Evolutionary conservation across 2,797 vertebrate genomes (phyloP), one percentile per base, ranked within the genome.

Genomic region (Schizopygopsis pylzovi): DNA sequence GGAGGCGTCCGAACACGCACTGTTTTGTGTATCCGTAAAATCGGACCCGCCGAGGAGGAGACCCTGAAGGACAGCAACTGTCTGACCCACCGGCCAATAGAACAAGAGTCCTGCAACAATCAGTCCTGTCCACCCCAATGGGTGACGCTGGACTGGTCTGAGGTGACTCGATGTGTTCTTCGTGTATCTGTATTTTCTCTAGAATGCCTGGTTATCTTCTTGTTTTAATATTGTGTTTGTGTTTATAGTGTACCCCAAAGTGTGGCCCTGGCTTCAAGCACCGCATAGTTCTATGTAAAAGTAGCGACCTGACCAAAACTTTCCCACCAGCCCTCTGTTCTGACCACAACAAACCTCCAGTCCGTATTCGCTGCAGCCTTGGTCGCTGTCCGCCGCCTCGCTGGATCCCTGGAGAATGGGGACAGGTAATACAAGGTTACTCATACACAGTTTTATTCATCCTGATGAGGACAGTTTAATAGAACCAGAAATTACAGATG

Each of bases 371-470:
- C 90, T 99, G 98, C 86, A 99, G 96, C 81, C 92, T 98, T 25
- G 97, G 97, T 2, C 97, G 97, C 77, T 99, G 98, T 90, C 98
- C 98, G 28, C 98, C 98, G 87, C 97, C 98, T 70, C 97, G 97
- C 88, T 99, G 98, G 98, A 97, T 98, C 91, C 96, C 97, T 41
- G 98, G 98, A 86, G 98, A 99, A 93, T 99, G 98, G 98, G 97
- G 98, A 90, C 97, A 98, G 97, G 98, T 99, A 94, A 2, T 63
- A 25, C 59, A 16, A 73, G 11, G 25, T 39, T 65, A 25, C 12
- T 83, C 13, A 61, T 76, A 1, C 6, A 71, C 68, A 71, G 9
- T 43, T 67, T 37, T 61, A 61, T 63, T 63, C 11, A 63, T 63
- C 4, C 11, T 63, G 59, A 63, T 63, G 59, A 63, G 11, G 59